A percentile compares a stretch with the other conserved stretches of the same genome.
phyloP scores from a whole-genome alignment of 2,113 vertebrate genomes.

The Cottus gobio region DNA sequence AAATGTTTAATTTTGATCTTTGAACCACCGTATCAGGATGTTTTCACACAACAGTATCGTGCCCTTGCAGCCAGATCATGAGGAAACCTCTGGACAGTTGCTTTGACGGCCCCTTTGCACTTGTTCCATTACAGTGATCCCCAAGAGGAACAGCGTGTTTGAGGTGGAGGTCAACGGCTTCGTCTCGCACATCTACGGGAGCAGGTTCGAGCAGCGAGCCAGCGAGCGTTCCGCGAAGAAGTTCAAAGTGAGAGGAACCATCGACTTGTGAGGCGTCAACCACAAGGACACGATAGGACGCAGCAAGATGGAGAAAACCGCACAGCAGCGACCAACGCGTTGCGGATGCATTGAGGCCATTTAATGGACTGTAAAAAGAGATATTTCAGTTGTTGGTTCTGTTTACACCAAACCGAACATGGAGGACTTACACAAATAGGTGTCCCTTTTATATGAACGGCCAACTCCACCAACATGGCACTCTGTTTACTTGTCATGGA shows the following conservation, averaged over 20 bases:
- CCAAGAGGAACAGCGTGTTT: constrained; percentile 93
- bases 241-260: constrained; percentile 91
- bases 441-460: neutral
- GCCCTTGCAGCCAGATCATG: neutral
- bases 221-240: constrained; percentile 95
- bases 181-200: constrained; percentile 94
- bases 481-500: neutral
- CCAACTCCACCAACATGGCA: neutral
- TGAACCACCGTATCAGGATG: neutral
- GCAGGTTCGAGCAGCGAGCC: constrained; percentile 91
- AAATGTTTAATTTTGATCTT: no score
- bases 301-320: neutral
- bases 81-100: no score
- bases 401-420: neutral
- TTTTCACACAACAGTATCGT: neutral
- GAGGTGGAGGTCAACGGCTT: constrained; percentile 90
- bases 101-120: neutral
- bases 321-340: no score
- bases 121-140: constrained; percentile 85
- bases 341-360: neutral
- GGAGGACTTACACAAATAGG: neutral
- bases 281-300: no score
- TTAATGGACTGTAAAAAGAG: neutral
- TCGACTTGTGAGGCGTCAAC: constrained; percentile 86
- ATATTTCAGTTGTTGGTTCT: neutral